Conservation (phyloP, 2,113 vertebrate species). For the Gobius niger region DNA sequence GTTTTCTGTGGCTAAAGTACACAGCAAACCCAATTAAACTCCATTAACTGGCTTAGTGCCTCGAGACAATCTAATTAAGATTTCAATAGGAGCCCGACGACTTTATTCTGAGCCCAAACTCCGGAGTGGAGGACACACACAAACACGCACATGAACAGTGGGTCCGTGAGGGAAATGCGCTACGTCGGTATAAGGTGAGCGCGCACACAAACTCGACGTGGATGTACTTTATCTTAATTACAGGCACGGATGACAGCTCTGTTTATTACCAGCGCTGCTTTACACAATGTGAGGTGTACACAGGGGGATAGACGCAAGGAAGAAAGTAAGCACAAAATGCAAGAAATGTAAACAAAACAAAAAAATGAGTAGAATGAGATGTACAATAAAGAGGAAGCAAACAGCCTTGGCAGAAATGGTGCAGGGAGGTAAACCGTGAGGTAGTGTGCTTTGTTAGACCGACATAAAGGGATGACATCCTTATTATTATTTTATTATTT, state of each 20-base stretch:
- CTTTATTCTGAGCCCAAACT: slow-evolving; percentile 35
- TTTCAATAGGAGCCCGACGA: slow-evolving; percentile 31
- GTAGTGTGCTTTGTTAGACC: not conserved
- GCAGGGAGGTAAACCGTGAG: not conserved
- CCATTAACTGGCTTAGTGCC: slow-evolving; percentile 40
- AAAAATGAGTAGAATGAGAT: not conserved
- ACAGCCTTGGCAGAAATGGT: not conserved
- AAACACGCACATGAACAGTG: slow-evolving; percentile 23
- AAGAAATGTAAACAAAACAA: not conserved
- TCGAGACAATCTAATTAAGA: slow-evolving; percentile 47
- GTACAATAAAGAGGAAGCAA: not conserved
- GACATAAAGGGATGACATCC: no score
- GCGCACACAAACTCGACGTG: not conserved
- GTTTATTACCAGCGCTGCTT: slow-evolving; percentile 12
- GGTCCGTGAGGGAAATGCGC: not conserved
- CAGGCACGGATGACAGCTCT: slow-evolving; percentile 1
- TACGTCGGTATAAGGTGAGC: not conserved
- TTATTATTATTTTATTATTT: no score
- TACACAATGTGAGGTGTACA: not conserved
- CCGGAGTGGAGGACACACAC: slow-evolving; percentile 3
- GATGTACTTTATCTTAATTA: slow-evolving; percentile 30
- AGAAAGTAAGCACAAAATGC: not conserved
- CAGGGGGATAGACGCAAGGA: not conserved
- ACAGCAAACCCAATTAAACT: slow-evolving; percentile 42
- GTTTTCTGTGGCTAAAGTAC: slow-evolving; percentile 23